phyloP scores from a whole-genome alignment of 2,888 invertebrate genomes.

The Empis livida region DNA sequence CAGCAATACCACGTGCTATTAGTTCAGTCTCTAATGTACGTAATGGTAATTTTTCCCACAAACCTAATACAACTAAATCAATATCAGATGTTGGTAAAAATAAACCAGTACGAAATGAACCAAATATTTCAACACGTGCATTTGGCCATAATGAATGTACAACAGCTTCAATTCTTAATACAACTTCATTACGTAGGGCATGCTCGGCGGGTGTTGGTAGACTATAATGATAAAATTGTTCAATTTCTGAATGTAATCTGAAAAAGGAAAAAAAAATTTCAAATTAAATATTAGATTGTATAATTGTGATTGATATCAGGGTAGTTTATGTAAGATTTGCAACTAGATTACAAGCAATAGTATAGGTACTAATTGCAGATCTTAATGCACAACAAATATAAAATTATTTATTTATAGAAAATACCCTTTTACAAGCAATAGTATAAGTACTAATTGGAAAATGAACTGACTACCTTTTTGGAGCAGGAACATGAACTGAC shows the following conservation, averaged over 20 bases:
- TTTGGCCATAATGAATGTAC: slow-evolving; percentile 85
- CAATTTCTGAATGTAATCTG: slow-evolving; percentile 93
- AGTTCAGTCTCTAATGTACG: slow-evolving; percentile 85
- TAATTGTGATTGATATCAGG: no score
- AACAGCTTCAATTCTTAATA: slow-evolving; percentile 75
- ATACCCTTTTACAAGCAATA: no score
- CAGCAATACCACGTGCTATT: slow-evolving; percentile 78
- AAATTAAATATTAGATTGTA: background rate
- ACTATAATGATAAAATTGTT: slow-evolving; percentile 93
- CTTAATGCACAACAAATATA: no score
- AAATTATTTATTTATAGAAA: no score
- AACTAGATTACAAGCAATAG: no score
- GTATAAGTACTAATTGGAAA: no score
- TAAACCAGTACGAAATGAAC: slow-evolving; percentile 92
- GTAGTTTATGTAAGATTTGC: no score
- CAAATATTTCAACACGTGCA: slow-evolving; percentile 93
- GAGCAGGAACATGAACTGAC: no score
- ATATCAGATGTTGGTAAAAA: slow-evolving; percentile 92
- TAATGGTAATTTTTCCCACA: slow-evolving; percentile 85
- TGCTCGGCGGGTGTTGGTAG: slow-evolving; percentile 87
- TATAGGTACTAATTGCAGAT: no score
- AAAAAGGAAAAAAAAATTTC: slow-evolving; percentile 10
- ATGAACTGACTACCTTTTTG: no score
- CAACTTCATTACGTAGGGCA: slow-evolving; percentile 75
- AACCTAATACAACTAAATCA: slow-evolving; percentile 57